Conservation (phyloP, 2,797 vertebrate species). For the Tauraco hartlaubi region DNA sequence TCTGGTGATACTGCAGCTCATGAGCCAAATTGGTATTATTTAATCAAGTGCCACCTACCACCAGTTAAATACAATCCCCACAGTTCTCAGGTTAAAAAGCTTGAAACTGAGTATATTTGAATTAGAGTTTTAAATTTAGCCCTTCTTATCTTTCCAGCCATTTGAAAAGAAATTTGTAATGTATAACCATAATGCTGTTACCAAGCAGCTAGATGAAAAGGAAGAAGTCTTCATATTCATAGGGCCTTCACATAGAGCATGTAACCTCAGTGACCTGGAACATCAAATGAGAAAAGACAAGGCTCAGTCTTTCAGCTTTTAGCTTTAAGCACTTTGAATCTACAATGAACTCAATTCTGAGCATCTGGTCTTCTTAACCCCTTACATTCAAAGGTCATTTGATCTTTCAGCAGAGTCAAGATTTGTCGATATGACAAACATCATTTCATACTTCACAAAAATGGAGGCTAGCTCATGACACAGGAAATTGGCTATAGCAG, state of each 20-base stretch:
- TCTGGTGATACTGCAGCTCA: neutral
- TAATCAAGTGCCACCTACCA: slow-evolving; percentile 17
- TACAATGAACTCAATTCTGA: slow-evolving; percentile 39
- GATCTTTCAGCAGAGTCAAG: slow-evolving; percentile 8
- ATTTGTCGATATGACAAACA: neutral
- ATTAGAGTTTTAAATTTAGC: slow-evolving; percentile 11
- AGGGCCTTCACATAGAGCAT: neutral
- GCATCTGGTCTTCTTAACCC: slow-evolving; percentile 64
- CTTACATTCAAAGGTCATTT: neutral
- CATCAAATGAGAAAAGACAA: slow-evolving; percentile 41
- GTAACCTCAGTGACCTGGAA: slow-evolving; percentile 17
- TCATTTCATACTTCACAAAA: neutral
- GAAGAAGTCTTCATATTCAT: neutral
- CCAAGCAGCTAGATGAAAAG: neutral
- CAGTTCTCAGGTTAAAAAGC: slow-evolving; percentile 18
- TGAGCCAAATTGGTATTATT: neutral
- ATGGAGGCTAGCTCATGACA: neutral
- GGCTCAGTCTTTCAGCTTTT: neutral
- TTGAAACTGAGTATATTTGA: slow-evolving; percentile 47
- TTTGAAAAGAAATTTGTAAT: slow-evolving; percentile 59
- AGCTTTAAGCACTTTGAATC: slow-evolving; percentile 26
- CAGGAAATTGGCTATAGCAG: neutral
- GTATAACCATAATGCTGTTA: neutral
- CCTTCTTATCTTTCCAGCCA: slow-evolving; percentile 34
- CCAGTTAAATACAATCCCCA: slow-evolving; percentile 41